phyloP scores from a whole-genome alignment of 2,888 invertebrate genomes.

The Epirrita christyi region DNA sequence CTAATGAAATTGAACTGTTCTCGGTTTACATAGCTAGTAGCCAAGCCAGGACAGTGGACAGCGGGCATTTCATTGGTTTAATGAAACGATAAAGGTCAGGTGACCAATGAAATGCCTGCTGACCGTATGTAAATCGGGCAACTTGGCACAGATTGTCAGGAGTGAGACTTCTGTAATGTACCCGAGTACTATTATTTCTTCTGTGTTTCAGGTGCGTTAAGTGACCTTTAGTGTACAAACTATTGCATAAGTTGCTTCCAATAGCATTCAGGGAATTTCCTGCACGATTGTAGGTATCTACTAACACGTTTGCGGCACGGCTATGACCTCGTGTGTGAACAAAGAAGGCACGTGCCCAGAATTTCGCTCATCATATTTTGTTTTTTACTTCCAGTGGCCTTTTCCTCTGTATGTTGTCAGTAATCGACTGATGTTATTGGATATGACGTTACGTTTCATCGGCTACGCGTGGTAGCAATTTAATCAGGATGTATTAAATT shows the following conservation, averaged over 20 bases:
- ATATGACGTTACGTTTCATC: slow-evolving; percentile 31
- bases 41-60: too few relatives aligned
- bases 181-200: not conserved
- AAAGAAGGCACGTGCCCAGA: slow-evolving; percentile 52
- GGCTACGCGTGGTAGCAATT: slow-evolving; percentile 26
- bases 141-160: not conserved
- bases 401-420: slow-evolving; percentile 33
- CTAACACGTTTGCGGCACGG: slow-evolving; percentile 29
- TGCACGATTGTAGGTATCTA: slow-evolving; percentile 33
- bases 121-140: too few relatives aligned
- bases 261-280: slow-evolving; percentile 38
- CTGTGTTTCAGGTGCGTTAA: slow-evolving; percentile 22
- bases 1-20: not conserved
- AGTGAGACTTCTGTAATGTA: not conserved
- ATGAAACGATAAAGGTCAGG: too few relatives aligned
- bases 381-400: slow-evolving; percentile 35
- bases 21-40: too few relatives aligned
- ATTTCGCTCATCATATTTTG: slow-evolving; percentile 47
- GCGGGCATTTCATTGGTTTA: too few relatives aligned
- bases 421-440: slow-evolving; percentile 39
- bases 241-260: slow-evolving; percentile 17
- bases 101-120: too few relatives aligned
- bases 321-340: slow-evolving; percentile 47
- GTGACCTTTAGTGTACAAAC: slow-evolving; percentile 14
- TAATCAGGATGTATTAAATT: slow-evolving; percentile 21